A percentile compares a stretch with the other conserved stretches of the same genome.
Conservation (phyloP, 2,113 vertebrate genomes). For the Speoplatyrhinus poulsoni region DNA sequence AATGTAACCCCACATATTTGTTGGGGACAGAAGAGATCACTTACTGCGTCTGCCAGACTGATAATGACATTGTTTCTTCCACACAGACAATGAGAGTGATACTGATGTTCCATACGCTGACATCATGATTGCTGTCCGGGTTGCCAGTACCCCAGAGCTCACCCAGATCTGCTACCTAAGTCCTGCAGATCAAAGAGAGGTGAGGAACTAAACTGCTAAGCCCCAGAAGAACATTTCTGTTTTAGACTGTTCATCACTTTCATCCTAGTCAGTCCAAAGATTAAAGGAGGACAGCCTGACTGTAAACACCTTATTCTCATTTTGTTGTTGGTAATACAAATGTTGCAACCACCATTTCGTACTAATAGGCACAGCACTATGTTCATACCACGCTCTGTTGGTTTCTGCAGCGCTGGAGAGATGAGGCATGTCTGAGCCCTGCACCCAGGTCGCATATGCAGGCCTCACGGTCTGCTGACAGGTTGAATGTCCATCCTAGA, state of each 20-base stretch:
- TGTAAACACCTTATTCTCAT: not conserved
- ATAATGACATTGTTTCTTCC: not conserved
- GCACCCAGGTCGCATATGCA: slow-evolving; percentile 48
- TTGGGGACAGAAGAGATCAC: not conserved
- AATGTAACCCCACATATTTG: not conserved
- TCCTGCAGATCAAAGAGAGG: slow-evolving; percentile 57
- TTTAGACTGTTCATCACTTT: not conserved
- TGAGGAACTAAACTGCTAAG: slow-evolving; percentile 31
- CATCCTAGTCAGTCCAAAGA: not conserved
- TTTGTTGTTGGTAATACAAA: not conserved
- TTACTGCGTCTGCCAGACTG: not conserved
- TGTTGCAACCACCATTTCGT: not conserved
- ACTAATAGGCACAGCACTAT: not conserved
- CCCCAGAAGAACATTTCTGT: not conserved
- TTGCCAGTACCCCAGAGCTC: slow-evolving; percentile 75
- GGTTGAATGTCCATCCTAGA: slow-evolving; percentile 70
- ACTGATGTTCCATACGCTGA: slow-evolving; percentile 81
- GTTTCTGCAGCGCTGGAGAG: slow-evolving; percentile 62
- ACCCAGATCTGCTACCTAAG: slow-evolving; percentile 56
- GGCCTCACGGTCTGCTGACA: slow-evolving; percentile 72
- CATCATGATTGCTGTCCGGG: slow-evolving; percentile 77
- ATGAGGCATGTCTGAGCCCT: slow-evolving; percentile 16
- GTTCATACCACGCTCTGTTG: not conserved
- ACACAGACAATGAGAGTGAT: slow-evolving; percentile 69
- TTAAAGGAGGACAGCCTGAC: not conserved